A percentile compares a stretch with the other conserved stretches of the same genome.
Conservation (phyloP, 2,797 vertebrate genomes). For the Phaenicophaeus curvirostris region DNA sequence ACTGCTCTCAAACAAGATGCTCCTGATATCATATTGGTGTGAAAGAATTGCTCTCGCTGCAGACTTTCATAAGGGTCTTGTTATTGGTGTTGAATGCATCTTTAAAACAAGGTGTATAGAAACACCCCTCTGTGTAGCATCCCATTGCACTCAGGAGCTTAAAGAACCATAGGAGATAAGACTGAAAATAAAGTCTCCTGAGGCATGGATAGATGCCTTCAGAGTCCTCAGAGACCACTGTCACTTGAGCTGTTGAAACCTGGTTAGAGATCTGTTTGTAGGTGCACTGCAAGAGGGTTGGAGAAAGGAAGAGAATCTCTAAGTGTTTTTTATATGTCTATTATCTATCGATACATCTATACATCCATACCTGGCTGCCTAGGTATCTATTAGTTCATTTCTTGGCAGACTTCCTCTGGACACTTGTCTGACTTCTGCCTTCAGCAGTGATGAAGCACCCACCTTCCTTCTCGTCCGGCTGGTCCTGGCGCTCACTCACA, state of each 20-base stretch:
- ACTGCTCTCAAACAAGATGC: neutral
- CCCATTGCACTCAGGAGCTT: neutral
- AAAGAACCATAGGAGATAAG: neutral
- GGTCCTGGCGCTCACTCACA: neutral
- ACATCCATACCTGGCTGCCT: neutral
- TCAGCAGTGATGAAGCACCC: neutral
- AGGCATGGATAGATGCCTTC: neutral
- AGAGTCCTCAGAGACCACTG: neutral
- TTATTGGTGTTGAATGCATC: neutral
- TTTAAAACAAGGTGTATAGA: neutral
- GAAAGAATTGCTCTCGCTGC: neutral
- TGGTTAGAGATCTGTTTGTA: neutral
- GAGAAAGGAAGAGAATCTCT: neutral
- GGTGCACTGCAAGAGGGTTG: neutral
- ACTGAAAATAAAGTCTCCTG: neutral
- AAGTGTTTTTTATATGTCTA: neutral
- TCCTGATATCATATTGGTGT: neutral
- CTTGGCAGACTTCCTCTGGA: neutral
- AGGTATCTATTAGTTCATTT: neutral
- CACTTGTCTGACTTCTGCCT: neutral
- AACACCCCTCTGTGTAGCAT: neutral
- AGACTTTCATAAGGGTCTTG: neutral
- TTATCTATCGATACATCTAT: neutral
- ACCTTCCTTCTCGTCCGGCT: neutral
- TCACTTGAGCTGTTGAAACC: neutral